Evolutionary conservation across 2,888 invertebrate species (phyloP).

Genomic region (Temnothorax rugatulus): DNA sequence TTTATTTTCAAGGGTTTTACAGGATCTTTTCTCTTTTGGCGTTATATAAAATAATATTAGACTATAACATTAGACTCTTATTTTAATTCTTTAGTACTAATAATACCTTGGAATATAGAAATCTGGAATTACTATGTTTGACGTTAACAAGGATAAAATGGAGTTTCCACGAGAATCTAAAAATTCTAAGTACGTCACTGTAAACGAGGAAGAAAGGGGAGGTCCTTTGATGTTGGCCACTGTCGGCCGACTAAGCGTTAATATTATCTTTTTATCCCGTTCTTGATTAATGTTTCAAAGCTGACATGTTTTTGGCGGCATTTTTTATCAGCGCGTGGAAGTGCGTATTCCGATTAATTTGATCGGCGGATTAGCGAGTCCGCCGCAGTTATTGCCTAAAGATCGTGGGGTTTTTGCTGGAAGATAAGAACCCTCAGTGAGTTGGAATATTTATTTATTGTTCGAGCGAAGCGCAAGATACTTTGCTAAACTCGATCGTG

Average conservation of each 20-base stretch:
- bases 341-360: conserved; percentile 34
- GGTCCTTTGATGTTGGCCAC: conserved; percentile 56
- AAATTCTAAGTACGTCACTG: conserved; percentile 12
- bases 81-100: not conserved
- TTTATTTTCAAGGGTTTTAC: not conserved
- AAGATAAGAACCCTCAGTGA: conserved; percentile 17
- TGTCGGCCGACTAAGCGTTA: conserved; percentile 14
- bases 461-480: conserved; percentile 20
- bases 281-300: conserved; percentile 43
- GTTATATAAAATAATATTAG: not conserved
- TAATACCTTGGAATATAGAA: not conserved
- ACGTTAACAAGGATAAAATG: not conserved
- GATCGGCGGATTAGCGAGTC: conserved; percentile 29
- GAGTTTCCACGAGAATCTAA: not conserved
- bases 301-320: conserved; percentile 35
- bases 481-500: conserved; percentile 40
- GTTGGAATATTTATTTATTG: conserved; percentile 53
- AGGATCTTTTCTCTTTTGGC: not conserved
- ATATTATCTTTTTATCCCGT: conserved; percentile 37
- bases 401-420: conserved; percentile 20
- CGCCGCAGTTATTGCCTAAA: conserved; percentile 10
- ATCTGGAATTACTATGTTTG: not conserved
- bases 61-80: not conserved
- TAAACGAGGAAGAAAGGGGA: not conserved
- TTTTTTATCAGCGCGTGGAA: conserved; percentile 38